Percentiles rank a stretch among this genome's conserved stretches.
These are phyloP conservation scores for Tylochromis polylepis DNA, from an alignment of 2,113 vertebrate genomes.

Conservation along the genomic window DNA sequence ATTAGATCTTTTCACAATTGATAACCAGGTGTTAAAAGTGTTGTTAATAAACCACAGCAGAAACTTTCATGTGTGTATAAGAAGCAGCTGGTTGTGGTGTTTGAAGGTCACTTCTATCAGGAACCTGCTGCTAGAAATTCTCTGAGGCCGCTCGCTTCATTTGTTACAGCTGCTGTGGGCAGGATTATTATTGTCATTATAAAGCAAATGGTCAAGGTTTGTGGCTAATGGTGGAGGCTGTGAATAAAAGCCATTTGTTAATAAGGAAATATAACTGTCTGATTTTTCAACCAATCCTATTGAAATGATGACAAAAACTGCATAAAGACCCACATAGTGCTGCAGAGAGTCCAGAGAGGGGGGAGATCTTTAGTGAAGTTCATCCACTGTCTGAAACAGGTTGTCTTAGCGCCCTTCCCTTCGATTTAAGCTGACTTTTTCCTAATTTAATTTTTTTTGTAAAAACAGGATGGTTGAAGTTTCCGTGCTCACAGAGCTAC, in stretches of 20 bases:
- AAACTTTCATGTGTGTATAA: not conserved
- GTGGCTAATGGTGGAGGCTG: not conserved
- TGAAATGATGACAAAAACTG: not conserved
- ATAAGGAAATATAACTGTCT: not conserved
- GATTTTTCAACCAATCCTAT: not conserved
- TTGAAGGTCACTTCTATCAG: not conserved
- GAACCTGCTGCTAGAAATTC: not conserved
- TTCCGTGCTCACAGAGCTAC: too few relatives aligned
- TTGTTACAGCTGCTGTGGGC: not conserved
- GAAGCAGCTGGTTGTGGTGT: not conserved
- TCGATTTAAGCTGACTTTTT: too few relatives aligned
- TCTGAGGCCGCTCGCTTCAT: not conserved
- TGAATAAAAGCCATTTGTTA: not conserved
- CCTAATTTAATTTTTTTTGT: too few relatives aligned
- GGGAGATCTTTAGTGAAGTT: too few relatives aligned
- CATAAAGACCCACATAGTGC: not conserved
- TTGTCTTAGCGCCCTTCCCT: not conserved
- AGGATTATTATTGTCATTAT: not conserved
- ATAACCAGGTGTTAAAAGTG: not conserved
- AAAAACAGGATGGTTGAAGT: too few relatives aligned
- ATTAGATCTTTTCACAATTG: not conserved
- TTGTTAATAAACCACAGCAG: not conserved
- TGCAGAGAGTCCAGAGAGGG: not conserved
- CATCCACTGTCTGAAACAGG: not conserved
- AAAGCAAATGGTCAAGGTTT: not conserved